Evolutionary conservation across 1,140 invertebrate species (phyloP).

Genomic region (Gonioctena quinquepunctata): DNA sequence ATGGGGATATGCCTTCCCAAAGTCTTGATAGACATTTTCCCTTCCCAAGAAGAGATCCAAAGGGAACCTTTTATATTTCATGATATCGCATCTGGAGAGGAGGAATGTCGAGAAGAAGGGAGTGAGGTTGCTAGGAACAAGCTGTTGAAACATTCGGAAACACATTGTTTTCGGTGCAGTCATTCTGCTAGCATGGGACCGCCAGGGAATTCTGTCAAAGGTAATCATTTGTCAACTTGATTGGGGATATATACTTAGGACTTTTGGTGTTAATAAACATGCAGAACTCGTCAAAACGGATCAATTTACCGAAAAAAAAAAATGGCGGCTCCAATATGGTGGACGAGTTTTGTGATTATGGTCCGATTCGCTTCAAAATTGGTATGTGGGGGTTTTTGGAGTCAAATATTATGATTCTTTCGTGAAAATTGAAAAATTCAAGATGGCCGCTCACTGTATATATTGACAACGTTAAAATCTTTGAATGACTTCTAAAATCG

Average conservation of each 20-base stretch:
- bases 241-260: too few species aligned
- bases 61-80: constrained; percentile 15
- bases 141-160: constrained; percentile 21
- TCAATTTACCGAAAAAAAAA: too few species aligned
- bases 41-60: constrained; percentile 55
- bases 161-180: constrained; percentile 26
- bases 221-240: constrained; percentile 17
- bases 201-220: constrained; percentile 18
- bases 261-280: not conserved
- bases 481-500: too few species aligned
- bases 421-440: too few species aligned
- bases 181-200: not conserved
- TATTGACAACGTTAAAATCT: too few species aligned
- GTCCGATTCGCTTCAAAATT: too few species aligned
- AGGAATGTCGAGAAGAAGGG: not conserved
- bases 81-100: not conserved
- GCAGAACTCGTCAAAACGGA: too few species aligned
- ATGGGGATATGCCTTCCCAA: constrained; percentile 80
- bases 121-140: not conserved
- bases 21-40: constrained; percentile 71
- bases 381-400: too few species aligned
- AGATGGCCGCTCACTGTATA: too few species aligned
- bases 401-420: too few species aligned
- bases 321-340: too few species aligned
- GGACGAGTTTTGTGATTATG: too few species aligned